Evolutionary conservation across 2,888 invertebrate genomes (phyloP).

Genomic region (Alcis repandata): DNA sequence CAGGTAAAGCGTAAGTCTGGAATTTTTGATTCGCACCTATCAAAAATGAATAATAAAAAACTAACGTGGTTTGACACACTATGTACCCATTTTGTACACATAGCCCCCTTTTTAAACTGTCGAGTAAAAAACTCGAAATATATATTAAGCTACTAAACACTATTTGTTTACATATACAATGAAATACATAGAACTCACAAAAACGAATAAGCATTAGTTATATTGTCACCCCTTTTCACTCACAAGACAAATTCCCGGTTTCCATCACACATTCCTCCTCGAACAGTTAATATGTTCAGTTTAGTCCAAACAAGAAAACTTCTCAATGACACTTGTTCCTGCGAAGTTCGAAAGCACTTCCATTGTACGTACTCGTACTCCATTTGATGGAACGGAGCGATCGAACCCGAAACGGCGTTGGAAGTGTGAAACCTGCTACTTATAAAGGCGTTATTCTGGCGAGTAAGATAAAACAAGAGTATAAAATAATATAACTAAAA

Average conservation of each 20-base stretch:
- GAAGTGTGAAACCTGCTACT: constrained; percentile 19
- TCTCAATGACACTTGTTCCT: constrained; percentile 36
- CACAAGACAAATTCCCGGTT: background rate
- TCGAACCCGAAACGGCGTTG: constrained; percentile 21
- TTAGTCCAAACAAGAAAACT: constrained; percentile 36
- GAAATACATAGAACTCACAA: background rate
- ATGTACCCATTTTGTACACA: no score
- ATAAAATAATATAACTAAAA: no score
- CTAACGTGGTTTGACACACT: no score
- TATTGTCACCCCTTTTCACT: background rate
- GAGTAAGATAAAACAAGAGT: no score
- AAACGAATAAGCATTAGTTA: background rate
- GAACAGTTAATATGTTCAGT: constrained; percentile 33
- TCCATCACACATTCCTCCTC: constrained; percentile 17
- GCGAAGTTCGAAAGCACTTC: constrained; percentile 33
- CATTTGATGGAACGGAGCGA: constrained; percentile 27
- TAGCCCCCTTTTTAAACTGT: no score
- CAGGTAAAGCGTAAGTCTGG: no score
- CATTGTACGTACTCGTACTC: constrained; percentile 17
- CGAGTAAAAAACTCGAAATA: no score
- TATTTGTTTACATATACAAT: no score
- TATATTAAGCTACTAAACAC: no score
- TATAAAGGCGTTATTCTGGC: no score
- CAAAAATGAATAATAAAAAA: no score
- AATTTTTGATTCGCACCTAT: no score